These are phyloP conservation scores for Synanthedon tipuliformis DNA, from an alignment of 2,888 invertebrate species.

Conservation along the genomic window DNA sequence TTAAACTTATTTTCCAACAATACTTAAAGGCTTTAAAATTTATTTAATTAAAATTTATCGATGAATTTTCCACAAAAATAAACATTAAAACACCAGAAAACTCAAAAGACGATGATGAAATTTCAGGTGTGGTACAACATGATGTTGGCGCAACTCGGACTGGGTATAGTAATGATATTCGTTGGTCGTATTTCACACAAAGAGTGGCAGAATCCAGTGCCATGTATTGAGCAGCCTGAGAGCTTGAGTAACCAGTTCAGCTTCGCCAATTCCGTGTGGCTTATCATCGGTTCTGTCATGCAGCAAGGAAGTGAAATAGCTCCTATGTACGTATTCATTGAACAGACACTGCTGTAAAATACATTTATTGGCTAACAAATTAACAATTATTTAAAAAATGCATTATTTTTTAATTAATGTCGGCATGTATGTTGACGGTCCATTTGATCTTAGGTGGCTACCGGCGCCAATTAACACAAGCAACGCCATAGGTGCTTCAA, in stretches of 20 bases:
- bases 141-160: slow-evolving; percentile 80
- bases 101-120: background rate
- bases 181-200: slow-evolving; percentile 84
- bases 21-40: too few relatives aligned
- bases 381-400: too few relatives aligned
- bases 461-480: too few relatives aligned
- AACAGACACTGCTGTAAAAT: too few relatives aligned
- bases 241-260: slow-evolving; percentile 86
- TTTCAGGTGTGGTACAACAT: slow-evolving; percentile 85
- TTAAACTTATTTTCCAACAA: too few relatives aligned
- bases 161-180: slow-evolving; percentile 84
- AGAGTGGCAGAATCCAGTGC: slow-evolving; percentile 91
- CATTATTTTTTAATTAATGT: too few relatives aligned
- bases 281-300: slow-evolving; percentile 85
- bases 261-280: slow-evolving; percentile 89
- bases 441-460: too few relatives aligned
- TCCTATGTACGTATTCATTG: slow-evolving; percentile 73
- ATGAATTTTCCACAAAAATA: too few relatives aligned
- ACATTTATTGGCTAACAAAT: too few relatives aligned
- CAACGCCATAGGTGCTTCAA: too few relatives aligned
- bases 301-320: slow-evolving; percentile 92
- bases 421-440: too few relatives aligned
- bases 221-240: slow-evolving; percentile 85
- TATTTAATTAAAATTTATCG: too few relatives aligned
- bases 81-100: background rate